Evolutionary conservation across 2,888 invertebrate species (phyloP).

Genomic region (Noctua pronuba): DNA sequence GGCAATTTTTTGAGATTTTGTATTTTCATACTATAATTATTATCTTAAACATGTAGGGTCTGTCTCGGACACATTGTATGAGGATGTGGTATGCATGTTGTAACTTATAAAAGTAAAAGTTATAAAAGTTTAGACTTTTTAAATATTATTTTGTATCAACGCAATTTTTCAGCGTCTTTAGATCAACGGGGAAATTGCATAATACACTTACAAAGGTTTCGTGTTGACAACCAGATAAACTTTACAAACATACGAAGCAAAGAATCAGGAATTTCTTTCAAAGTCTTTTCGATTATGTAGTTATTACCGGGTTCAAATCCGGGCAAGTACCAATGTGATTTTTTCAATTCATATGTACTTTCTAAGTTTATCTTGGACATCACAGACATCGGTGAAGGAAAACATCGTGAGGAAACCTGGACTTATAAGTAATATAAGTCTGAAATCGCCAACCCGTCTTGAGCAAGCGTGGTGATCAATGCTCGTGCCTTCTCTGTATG

Average conservation of each 20-base stretch:
- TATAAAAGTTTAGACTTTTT: neutral
- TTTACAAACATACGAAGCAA: neutral
- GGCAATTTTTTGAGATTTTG: neutral
- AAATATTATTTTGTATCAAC: neutral
- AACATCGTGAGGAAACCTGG: too few relatives aligned
- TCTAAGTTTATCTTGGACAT: too few relatives aligned
- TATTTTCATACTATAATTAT: slow-evolving; percentile 11
- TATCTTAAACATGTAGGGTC: neutral
- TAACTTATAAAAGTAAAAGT: neutral
- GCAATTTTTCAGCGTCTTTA: neutral
- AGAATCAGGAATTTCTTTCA: neutral
- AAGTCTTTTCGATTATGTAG: neutral
- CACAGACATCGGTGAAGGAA: too few relatives aligned
- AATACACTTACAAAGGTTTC: neutral
- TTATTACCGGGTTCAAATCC: too few relatives aligned
- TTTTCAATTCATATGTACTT: too few relatives aligned
- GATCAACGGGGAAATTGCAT: neutral
- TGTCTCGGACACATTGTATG: neutral
- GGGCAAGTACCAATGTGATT: too few relatives aligned
- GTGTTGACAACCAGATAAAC: neutral
- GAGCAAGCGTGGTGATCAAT: too few relatives aligned
- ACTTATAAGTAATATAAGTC: too few relatives aligned
- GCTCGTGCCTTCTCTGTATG: too few relatives aligned
- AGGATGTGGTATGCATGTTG: neutral
- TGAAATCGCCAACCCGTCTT: too few relatives aligned